Conservation (phyloP, 1,140 invertebrate species). For the Aphaenogaster floridana region DNA sequence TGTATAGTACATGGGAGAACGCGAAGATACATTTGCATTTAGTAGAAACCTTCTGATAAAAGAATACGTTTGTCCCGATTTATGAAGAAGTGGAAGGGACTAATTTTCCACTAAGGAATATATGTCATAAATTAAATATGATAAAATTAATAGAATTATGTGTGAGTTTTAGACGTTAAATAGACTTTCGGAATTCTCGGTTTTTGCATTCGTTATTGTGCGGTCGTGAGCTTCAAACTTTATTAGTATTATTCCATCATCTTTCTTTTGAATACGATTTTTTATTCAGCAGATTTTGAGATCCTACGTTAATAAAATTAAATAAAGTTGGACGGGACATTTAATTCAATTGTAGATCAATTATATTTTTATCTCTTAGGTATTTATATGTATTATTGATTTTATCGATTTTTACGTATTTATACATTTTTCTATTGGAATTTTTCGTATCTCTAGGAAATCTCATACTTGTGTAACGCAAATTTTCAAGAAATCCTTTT, state of each 20-base stretch:
- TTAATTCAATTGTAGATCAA: not conserved
- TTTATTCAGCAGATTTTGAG: not conserved
- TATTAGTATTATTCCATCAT: not conserved
- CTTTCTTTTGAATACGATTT: not conserved
- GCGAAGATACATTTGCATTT: not conserved
- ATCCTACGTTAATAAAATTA: not conserved
- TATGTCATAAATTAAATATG: not conserved
- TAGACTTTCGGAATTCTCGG: not conserved
- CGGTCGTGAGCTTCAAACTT: slow-evolving; percentile 27
- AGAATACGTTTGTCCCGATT: not conserved
- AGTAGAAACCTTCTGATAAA: not conserved
- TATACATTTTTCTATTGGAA: slow-evolving; percentile 3
- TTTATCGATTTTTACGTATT: slow-evolving; percentile 1
- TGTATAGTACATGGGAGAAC: not conserved
- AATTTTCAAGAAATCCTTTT: not conserved
- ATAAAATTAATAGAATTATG: not conserved
- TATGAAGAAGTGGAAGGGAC: not conserved
- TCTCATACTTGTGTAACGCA: not conserved
- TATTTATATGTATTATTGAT: not conserved
- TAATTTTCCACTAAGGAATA: not conserved
- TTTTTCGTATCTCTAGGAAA: not conserved
- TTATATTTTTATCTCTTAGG: not conserved
- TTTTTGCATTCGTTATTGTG: slow-evolving; percentile 5
- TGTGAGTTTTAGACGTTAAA: not conserved
- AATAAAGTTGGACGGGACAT: not conserved